Base-by-base conservation (phyloP, 2,113 vertebrate genomes). In the Corapipo altera region DNA sequence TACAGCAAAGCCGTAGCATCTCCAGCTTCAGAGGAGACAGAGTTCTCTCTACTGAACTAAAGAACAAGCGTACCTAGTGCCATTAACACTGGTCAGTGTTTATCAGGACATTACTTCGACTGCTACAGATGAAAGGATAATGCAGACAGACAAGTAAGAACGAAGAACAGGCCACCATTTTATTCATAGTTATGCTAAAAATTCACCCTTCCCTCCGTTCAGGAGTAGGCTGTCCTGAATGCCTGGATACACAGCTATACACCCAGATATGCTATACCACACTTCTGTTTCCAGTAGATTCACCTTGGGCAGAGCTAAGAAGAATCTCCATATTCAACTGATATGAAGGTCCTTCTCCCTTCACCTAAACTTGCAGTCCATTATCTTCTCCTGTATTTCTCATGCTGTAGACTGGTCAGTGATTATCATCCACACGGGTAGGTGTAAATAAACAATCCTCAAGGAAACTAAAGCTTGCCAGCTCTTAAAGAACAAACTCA, bases 191-290 rank as follows among this genome's bases (percentile, higher is more conserved):
- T 51, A 43, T 46, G 19, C 1, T 69, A 21, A 54, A 78, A 89
- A 72, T 8, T 49, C 11, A 11, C 23, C 44, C 22, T 66, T 81
- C 12, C 35, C 17, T 76, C 49, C 69, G 9, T 41, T 77, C 55
- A 81, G 21, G 8, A 74, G 12, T 2, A 64, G 44, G 12, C 11
- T 76, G 22, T 35, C 24, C 14, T 12, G 28, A 77, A 85, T 9
- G 16, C 11, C 69, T 55, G 41, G 27, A 87, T 37, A 17, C 15
- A 58, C 12, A 89, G 61, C 33, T 54, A 24, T 28, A 58, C 12
- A 48, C 6, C 27, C 26, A 90, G 57, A 67, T 18, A 39, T 0
- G 0, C 17, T 14, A n/a, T 1, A 78, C 16, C 46, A 78, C 28
- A 64, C 1, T 11, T 17, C 54, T 12, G 11, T 79, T 48, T 73